phyloP scores from a whole-genome alignment of 2,113 vertebrate species.

The Anthoscopus minutus region DNA sequence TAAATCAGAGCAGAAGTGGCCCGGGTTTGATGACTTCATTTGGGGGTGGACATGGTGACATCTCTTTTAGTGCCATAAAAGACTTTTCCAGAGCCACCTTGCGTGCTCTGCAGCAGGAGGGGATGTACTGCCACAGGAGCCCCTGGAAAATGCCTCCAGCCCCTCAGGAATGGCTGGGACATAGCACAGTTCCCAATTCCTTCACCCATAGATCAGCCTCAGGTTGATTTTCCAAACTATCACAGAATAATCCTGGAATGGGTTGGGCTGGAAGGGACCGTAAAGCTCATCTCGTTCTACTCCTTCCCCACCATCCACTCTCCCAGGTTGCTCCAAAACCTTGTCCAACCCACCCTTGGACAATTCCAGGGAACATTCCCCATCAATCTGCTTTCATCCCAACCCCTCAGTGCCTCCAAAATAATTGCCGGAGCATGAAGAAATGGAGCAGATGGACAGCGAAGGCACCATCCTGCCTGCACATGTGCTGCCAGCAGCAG shows the following conservation, averaged over 20 bases:
- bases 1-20: not conserved
- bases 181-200: fast-evolving
- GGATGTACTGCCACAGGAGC: no score
- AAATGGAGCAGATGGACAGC: fast-evolving
- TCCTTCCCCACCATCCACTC: not conserved
- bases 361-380: not conserved
- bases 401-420: not conserved
- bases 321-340: not conserved
- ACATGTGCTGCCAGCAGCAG: fast-evolving
- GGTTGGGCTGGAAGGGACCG: not conserved
- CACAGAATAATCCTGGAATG: not conserved
- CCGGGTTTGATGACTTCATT: constrained; percentile 4
- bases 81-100: not conserved
- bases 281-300: not conserved
- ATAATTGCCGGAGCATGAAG: fast-evolving
- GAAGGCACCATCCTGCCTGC: not conserved
- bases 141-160: not conserved
- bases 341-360: fast-evolving
- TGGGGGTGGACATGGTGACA: not conserved
- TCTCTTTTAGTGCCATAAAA: not conserved
- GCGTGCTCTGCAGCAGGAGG: not conserved
- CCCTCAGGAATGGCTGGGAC: no score
- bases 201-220: not conserved
- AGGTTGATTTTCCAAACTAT: not conserved
- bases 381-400: not conserved